Evolutionary conservation across 2,797 vertebrate genomes (phyloP).

Genomic region (Chromis chromis): DNA sequence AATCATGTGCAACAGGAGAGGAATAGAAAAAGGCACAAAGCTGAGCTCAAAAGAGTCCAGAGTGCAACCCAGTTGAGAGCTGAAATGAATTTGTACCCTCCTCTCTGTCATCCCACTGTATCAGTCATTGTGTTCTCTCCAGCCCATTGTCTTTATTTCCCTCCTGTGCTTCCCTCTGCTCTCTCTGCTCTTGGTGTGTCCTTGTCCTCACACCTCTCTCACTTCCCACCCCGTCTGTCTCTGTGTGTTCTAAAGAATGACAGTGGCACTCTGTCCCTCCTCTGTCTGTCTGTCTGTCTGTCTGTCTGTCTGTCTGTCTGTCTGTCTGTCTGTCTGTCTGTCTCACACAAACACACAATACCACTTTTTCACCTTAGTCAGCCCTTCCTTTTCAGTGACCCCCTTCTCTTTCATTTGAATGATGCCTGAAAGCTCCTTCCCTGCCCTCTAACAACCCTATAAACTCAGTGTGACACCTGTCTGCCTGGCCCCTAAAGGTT

Average conservation of each 20-base stretch:
- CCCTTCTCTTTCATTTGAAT: not conserved
- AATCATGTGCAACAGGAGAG: too few relatives aligned
- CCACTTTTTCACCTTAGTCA: too few relatives aligned
- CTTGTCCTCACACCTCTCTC: conserved; percentile 4
- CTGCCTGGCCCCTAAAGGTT: conserved; percentile 5
- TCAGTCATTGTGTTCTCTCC: not conserved
- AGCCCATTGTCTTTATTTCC: not conserved
- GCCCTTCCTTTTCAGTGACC: not conserved
- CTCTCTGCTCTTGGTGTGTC: conserved; percentile 29
- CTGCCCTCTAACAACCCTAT: conserved; percentile 25
- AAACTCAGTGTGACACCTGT: conserved; percentile 47
- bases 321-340: too few relatives aligned
- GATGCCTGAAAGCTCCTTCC: not conserved
- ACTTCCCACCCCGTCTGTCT: not conserved
- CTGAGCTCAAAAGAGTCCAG: too few relatives aligned
- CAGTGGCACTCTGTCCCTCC: too few relatives aligned
- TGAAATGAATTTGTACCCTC: too few relatives aligned
- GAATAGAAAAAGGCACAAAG: too few relatives aligned
- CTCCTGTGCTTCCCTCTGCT: not conserved
- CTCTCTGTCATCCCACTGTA: too few relatives aligned
- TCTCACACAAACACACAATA: too few relatives aligned
- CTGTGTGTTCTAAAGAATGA: too few relatives aligned
- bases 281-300: not conserved
- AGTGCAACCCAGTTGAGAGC: too few relatives aligned
- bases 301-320: too few relatives aligned